phyloP scores from a whole-genome alignment of 2,888 invertebrate species.

The Eupeodes latifasciatus region DNA sequence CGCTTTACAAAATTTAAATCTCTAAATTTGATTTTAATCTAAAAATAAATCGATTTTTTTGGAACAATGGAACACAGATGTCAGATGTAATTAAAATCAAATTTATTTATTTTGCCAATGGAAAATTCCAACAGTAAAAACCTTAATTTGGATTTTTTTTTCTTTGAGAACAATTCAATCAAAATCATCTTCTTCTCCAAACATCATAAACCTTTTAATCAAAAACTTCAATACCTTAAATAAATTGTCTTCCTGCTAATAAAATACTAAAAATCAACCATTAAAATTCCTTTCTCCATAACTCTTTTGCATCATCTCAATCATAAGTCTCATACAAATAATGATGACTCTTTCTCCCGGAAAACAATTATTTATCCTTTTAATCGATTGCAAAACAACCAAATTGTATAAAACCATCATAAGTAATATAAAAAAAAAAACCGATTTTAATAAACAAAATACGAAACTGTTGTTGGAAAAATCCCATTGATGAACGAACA shows the following conservation, averaged over 20 bases:
- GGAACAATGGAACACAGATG: too few relatives aligned
- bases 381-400: slow-evolving; percentile 69
- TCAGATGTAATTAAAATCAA: too few relatives aligned
- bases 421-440: slow-evolving; percentile 1
- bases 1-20: too few relatives aligned
- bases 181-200: background rate
- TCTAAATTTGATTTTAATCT: too few relatives aligned
- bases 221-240: background rate
- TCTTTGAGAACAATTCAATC: background rate
- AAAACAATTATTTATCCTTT: slow-evolving; percentile 70
- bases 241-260: slow-evolving; percentile 11
- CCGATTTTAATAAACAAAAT: slow-evolving; percentile 27
- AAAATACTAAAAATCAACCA: background rate
- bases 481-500: slow-evolving; percentile 51
- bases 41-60: too few relatives aligned
- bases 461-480: slow-evolving; percentile 48
- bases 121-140: too few relatives aligned
- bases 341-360: slow-evolving; percentile 50
- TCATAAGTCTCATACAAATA: background rate
- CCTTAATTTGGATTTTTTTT: too few relatives aligned
- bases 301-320: slow-evolving; percentile 21
- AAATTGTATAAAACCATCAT: slow-evolving; percentile 39
- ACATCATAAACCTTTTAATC: background rate
- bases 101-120: too few relatives aligned
- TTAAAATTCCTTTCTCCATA: slow-evolving; percentile 42